phyloP scores from a whole-genome alignment of 2,113 vertebrate species.

The Amazona guildingii region DNA sequence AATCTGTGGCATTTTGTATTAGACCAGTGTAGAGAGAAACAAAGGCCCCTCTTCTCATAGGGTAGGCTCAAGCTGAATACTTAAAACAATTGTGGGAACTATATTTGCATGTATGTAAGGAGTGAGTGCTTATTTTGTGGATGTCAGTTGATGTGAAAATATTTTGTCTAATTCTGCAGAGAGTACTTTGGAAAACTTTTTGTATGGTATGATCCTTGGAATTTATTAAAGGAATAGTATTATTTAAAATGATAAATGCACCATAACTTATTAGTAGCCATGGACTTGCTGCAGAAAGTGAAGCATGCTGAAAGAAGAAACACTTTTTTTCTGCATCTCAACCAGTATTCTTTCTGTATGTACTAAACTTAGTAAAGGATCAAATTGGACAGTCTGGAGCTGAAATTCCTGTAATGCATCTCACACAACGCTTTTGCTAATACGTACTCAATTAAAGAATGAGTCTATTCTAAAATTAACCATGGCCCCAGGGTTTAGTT shows the following conservation, averaged over 20 bases:
- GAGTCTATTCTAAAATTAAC: not conserved
- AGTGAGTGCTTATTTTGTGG: not conserved
- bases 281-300: not conserved
- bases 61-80: not conserved
- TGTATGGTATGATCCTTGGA: not conserved
- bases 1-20: not conserved
- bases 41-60: not conserved
- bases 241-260: not conserved
- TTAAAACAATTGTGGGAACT: not conserved
- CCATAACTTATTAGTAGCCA: not conserved
- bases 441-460: not conserved
- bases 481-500: not conserved
- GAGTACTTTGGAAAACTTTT: not conserved
- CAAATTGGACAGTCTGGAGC: not conserved
- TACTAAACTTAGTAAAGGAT: not conserved
- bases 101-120: not conserved
- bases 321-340: not conserved
- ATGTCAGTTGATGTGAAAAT: not conserved
- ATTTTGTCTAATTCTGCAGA: not conserved
- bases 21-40: not conserved
- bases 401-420: not conserved
- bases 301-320: not conserved
- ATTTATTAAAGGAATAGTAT: not conserved
- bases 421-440: not conserved
- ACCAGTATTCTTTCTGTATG: not conserved